These are phyloP conservation scores for Coluber constrictor DNA, from an alignment of 2,797 vertebrate species.

Conservation along the genomic window DNA sequence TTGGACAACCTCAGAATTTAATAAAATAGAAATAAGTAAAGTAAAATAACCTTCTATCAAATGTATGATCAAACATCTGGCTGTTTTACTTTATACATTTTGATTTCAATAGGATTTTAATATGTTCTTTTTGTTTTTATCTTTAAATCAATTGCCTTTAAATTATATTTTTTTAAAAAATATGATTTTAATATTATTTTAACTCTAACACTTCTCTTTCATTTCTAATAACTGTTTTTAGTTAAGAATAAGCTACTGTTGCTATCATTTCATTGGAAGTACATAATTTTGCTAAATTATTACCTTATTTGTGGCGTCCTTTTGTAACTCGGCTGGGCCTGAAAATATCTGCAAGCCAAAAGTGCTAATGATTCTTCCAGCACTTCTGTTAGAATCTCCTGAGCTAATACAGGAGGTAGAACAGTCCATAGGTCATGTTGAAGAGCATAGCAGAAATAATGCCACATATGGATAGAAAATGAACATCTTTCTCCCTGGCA, in stretches of 20 bases:
- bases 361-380: constrained; percentile 82
- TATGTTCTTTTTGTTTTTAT: not conserved
- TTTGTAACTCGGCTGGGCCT: constrained; percentile 81
- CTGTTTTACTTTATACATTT: not conserved
- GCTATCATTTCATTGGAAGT: constrained; percentile 6
- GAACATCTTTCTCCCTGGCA: constrained; percentile 94
- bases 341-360: constrained; percentile 84
- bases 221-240: not conserved
- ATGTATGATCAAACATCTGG: not conserved
- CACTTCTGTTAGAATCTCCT: constrained; percentile 83
- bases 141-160: not conserved
- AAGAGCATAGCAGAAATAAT: constrained; percentile 90
- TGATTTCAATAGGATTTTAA: not conserved
- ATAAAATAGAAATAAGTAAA: not conserved
- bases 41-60: not conserved
- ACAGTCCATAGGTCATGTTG: constrained; percentile 87
- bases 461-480: constrained; percentile 97
- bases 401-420: constrained; percentile 78
- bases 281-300: constrained; percentile 8
- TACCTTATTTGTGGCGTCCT: constrained; percentile 94
- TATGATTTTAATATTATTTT: not conserved
- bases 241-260: not conserved
- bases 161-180: not conserved
- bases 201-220: not conserved
- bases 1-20: not conserved